A percentile compares a stretch with the other conserved stretches of the same genome.
Evolutionary conservation across 2,888 invertebrate genomes (phyloP).

Genomic region (Anagyrus pseudococci): DNA sequence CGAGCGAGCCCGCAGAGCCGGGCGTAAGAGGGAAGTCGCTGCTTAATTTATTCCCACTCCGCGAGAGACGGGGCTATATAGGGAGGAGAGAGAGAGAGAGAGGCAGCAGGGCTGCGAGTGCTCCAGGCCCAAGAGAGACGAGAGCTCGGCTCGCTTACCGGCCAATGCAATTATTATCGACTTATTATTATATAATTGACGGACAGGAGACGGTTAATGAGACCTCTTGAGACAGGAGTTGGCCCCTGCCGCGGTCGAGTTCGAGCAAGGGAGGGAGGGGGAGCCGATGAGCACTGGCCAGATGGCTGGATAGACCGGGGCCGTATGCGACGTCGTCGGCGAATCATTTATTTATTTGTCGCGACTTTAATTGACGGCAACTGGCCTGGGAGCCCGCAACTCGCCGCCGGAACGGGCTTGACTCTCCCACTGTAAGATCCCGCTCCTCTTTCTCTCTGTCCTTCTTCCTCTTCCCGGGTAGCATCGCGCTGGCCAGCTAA

Average conservation of each 20-base stretch:
- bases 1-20: slow-evolving; percentile 6
- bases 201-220: slow-evolving; percentile 53
- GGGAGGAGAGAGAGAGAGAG: slow-evolving; percentile 20
- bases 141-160: too few species aligned
- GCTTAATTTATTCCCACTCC: slow-evolving; percentile 48
- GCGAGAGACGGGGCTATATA: not conserved
- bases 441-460: not conserved
- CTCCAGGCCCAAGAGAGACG: too few species aligned
- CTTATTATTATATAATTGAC: slow-evolving; percentile 61
- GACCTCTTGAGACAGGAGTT: slow-evolving; percentile 55
- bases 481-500: not conserved
- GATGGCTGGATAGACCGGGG: too few species aligned
- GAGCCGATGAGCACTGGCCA: not conserved
- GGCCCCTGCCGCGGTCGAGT: slow-evolving; percentile 3
- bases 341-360: slow-evolving; percentile 53
- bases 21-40: slow-evolving; percentile 50
- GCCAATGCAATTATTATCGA: slow-evolving; percentile 59
- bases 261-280: too few species aligned
- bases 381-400: slow-evolving; percentile 44
- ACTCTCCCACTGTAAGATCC: too few species aligned
- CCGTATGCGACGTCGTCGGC: too few species aligned
- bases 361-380: slow-evolving; percentile 55
- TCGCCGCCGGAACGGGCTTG: too few species aligned
- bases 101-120: slow-evolving; percentile 41
- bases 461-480: not conserved